phyloP scores from a whole-genome alignment of 2,797 vertebrate genomes.

The Psittacula echo region DNA sequence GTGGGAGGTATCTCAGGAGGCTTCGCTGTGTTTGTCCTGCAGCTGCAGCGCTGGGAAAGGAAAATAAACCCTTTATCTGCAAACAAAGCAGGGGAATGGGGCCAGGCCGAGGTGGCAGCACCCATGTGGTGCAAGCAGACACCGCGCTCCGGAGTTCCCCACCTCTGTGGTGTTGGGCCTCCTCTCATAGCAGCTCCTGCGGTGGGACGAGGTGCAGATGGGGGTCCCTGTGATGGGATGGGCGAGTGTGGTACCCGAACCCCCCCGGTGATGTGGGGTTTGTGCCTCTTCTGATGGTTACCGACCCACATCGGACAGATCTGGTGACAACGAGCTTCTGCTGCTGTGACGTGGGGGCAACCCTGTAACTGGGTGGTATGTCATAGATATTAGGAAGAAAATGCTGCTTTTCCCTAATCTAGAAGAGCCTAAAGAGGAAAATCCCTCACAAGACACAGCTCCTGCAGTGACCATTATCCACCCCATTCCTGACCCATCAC shows the following conservation, averaged over 20 bases:
- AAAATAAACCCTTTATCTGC: constrained; percentile 36
- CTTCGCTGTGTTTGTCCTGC: neutral
- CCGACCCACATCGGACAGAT: neutral
- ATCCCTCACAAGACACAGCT: neutral
- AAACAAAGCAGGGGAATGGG: neutral
- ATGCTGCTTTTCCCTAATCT: neutral
- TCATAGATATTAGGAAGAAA: neutral
- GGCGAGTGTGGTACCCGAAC: accelerated
- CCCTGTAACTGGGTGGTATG: accelerated
- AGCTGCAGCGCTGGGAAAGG: neutral
- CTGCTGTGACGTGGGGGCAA: neutral
- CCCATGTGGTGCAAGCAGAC: neutral
- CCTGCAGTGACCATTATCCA: too few species aligned
- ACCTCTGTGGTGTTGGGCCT: accelerated
- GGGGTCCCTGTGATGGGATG: accelerated
- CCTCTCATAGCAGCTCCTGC: accelerated
- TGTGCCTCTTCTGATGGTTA: neutral
- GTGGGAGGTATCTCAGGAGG: neutral
- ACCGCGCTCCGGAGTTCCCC: accelerated
- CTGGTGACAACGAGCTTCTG: neutral
- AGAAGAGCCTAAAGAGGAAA: neutral
- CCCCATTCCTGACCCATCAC: accelerated
- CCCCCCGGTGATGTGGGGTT: neutral
- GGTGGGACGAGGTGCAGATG: accelerated
- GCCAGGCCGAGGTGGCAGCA: neutral